A percentile compares a stretch with the other conserved stretches of the same genome.
These are phyloP conservation scores for Ceyx margarethae DNA, from an alignment of 2,113 vertebrate species.

Conservation along the genomic window DNA sequence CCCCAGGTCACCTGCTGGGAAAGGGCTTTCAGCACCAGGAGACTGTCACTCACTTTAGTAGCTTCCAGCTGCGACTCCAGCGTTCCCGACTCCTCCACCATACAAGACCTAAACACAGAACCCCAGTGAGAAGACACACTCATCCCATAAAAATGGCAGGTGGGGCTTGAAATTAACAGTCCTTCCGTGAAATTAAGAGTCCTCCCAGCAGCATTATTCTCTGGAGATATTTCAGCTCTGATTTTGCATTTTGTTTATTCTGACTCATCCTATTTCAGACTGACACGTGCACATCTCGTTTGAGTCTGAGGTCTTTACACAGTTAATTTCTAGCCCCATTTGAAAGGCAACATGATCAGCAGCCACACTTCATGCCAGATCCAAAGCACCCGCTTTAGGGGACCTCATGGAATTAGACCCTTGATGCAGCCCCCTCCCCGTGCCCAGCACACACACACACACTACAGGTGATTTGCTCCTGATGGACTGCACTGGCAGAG, in stretches of 20 bases:
- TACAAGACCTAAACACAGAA: slow-evolving; percentile 89
- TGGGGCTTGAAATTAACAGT: slow-evolving; percentile 43
- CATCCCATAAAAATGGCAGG: neutral
- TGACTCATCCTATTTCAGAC: slow-evolving; percentile 11
- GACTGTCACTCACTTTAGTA: slow-evolving; percentile 84
- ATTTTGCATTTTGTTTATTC: neutral
- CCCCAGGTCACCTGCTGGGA: neutral
- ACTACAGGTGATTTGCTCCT: slow-evolving; percentile 19
- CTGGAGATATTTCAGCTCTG: neutral
- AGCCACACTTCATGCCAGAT: slow-evolving; percentile 59
- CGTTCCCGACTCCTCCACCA: slow-evolving; percentile 98
- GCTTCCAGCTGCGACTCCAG: slow-evolving; percentile 97
- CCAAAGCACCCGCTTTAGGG: slow-evolving; percentile 7
- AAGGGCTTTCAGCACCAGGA: neutral
- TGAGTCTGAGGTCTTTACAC: neutral
- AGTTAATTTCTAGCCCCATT: slow-evolving; percentile 50
- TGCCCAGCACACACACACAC: slow-evolving; percentile 59
- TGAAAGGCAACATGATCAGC: neutral
- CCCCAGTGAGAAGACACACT: slow-evolving; percentile 32
- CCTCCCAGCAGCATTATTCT: neutral
- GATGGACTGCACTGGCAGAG: neutral
- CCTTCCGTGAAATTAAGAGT: neutral
- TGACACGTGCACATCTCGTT: neutral
- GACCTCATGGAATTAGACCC: neutral
- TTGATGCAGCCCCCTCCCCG: neutral